Base-by-base conservation (phyloP, 2,888 invertebrate species). In the Patella depressa region DNA sequence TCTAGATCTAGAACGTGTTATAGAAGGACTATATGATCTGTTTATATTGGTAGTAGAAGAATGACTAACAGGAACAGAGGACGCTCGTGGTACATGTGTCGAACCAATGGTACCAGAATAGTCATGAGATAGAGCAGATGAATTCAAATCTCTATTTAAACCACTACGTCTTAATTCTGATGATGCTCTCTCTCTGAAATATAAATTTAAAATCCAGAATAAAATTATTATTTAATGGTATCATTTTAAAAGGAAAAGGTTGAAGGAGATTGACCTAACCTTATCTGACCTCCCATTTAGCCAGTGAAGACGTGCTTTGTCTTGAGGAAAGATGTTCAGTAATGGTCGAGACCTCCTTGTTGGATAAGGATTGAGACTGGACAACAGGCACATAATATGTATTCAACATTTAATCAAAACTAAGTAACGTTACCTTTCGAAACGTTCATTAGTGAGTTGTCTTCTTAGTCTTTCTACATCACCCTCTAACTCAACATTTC, bases 391-490 rank as follows among this genome's bases (percentile, higher is more conserved):
- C 4, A 34, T 34, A 34, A 34, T 34, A 4, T 34, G 34, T 34
- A 5, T 34, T 0, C 4, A 34, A 34, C 34, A 34, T 34, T 34
- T 34, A 34, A 34, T 5, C 5, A 34, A 34, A 34, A 34, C 4
- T 5, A 34, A 34, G 34, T 34, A 34, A 34, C 4, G 5, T 78
- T 82, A 91, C 91, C 89, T 88, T 84, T 92, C 91, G 88, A 91
- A 92, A 78, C 89, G 88, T 78, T 92, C 92, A 82, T 89, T 90
- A 59, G 92, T 92, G 24, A 92, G 83, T 78, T 90, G 90, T 72
- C 92, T 77, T 19, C 90, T 82, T 17, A 91, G 81, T 76, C 91
- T 83, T 74, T 92, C 92, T 4, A 89, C 84, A 75, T 92, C 91
- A 14, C 90, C 88, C 75, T 92, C 91, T 59, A 91, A 80, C 78